Evolutionary conservation across 2,888 invertebrate genomes (phyloP).

Genomic region (Brachylomia viminalis): DNA sequence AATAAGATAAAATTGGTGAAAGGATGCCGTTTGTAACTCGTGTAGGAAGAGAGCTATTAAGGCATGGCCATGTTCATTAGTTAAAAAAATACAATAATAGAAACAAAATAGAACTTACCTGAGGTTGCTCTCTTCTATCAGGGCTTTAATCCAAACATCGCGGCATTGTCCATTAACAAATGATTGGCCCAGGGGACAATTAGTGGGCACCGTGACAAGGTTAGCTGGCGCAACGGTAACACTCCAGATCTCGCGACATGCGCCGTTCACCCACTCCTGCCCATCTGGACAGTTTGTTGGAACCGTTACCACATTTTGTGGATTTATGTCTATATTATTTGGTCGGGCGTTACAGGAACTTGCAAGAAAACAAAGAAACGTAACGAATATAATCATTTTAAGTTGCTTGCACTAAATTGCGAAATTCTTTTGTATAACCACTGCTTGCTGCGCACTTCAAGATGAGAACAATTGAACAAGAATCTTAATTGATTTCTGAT

Average conservation of each 20-base stretch:
- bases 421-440: slow-evolving; percentile 39
- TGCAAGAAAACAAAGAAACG: slow-evolving; percentile 54
- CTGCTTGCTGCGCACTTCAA: slow-evolving; percentile 42
- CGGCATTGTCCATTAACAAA: slow-evolving; percentile 64
- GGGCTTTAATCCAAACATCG: slow-evolving; percentile 48
- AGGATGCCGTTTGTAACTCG: not conserved
- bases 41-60: not conserved
- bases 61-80: not conserved
- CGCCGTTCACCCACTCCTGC: slow-evolving; percentile 62
- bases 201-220: slow-evolving; percentile 67
- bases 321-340: slow-evolving; percentile 34
- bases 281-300: slow-evolving; percentile 68
- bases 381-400: slow-evolving; percentile 55
- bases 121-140: not conserved
- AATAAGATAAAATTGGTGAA: slow-evolving; percentile 6
- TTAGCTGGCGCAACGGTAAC: slow-evolving; percentile 41
- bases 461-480: slow-evolving; percentile 59
- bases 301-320: slow-evolving; percentile 69
- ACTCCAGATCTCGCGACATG: slow-evolving; percentile 57
- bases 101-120: slow-evolving; percentile 39
- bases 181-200: slow-evolving; percentile 64
- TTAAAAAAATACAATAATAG: slow-evolving; percentile 1
- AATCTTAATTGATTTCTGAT: slow-evolving; percentile 73
- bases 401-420: slow-evolving; percentile 30
- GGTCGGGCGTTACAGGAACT: slow-evolving; percentile 60